These are phyloP conservation scores for Chionis minor DNA, from an alignment of 2,113 vertebrate genomes.

Conservation along the genomic window DNA sequence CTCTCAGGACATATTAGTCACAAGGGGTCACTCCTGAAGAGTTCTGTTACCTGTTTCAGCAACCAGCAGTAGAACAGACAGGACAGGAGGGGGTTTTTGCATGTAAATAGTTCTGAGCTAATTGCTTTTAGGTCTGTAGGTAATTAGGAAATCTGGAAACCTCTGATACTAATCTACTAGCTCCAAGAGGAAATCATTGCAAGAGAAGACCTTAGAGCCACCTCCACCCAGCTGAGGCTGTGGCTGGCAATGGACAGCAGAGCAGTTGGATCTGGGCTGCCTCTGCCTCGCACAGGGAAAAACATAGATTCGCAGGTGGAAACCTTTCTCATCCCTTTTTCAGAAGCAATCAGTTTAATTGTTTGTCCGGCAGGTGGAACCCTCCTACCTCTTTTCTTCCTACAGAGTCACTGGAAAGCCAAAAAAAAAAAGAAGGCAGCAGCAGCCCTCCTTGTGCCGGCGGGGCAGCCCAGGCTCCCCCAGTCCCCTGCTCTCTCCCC, in stretches of 20 bases:
- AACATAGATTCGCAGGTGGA: fast-evolving
- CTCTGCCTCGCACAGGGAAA: neutral
- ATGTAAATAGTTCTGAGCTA: neutral
- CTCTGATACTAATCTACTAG: neutral
- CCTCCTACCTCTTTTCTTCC: conserved; percentile 25
- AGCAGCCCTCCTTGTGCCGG: fast-evolving
- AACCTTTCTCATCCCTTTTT: neutral
- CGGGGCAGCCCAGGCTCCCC: neutral
- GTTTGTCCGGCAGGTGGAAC: conserved; percentile 60
- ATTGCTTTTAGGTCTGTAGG: neutral
- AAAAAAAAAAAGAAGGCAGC: neutral
- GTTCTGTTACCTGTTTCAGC: neutral
- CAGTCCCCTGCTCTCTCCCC: neutral
- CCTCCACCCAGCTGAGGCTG: neutral
- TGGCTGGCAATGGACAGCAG: neutral
- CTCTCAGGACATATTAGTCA: neutral
- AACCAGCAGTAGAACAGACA: neutral
- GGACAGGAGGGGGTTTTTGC: neutral
- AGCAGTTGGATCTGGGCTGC: neutral
- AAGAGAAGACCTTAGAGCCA: neutral
- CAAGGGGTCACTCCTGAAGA: neutral
- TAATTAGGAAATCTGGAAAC: neutral
- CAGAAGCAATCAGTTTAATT: neutral
- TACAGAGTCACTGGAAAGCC: fast-evolving
- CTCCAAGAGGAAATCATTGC: neutral